Evolutionary conservation across 2,888 invertebrate genomes (phyloP).

Genomic region (Myathropa florea): DNA sequence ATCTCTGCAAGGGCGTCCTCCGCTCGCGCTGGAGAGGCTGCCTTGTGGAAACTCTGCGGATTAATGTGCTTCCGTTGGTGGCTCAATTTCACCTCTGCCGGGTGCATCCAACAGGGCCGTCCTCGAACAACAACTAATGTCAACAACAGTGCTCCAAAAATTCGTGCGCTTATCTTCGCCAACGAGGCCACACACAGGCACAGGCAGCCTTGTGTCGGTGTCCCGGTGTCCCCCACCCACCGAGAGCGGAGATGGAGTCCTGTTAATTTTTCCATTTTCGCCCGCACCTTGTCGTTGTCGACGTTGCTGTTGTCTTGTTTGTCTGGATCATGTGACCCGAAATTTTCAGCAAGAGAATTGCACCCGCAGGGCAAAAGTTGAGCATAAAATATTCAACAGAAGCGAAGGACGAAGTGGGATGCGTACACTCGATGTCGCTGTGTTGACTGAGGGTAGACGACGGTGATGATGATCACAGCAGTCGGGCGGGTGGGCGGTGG

Average conservation of each 20-base stretch:
- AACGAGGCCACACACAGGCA: background rate
- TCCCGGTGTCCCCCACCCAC: background rate
- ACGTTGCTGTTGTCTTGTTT: constrained; percentile 47
- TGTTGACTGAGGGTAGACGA: constrained; percentile 26
- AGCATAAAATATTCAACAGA: constrained; percentile 67
- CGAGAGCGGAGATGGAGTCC: background rate
- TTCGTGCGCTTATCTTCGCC: constrained; percentile 63
- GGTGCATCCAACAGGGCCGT: background rate
- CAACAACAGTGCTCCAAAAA: constrained; percentile 55
- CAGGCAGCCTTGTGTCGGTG: background rate
- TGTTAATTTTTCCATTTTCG: constrained; percentile 15
- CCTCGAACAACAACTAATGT: constrained; percentile 24
- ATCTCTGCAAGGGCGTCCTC: constrained; percentile 35
- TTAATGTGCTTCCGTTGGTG: constrained; percentile 67
- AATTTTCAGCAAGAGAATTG: constrained; percentile 69
- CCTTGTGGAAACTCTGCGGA: constrained; percentile 53
- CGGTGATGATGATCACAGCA: constrained; percentile 11
- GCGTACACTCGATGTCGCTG: constrained; percentile 15
- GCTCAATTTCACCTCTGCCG: constrained; percentile 55
- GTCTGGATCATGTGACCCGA: constrained; percentile 68
- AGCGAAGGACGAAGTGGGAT: constrained; percentile 16
- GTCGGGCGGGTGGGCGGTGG: background rate
- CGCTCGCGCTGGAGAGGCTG: background rate
- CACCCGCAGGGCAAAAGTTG: constrained; percentile 67
- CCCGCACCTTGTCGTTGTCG: background rate